Base-by-base conservation (phyloP, 2,113 vertebrate genomes). In the Hyperopisus bebe region DNA sequence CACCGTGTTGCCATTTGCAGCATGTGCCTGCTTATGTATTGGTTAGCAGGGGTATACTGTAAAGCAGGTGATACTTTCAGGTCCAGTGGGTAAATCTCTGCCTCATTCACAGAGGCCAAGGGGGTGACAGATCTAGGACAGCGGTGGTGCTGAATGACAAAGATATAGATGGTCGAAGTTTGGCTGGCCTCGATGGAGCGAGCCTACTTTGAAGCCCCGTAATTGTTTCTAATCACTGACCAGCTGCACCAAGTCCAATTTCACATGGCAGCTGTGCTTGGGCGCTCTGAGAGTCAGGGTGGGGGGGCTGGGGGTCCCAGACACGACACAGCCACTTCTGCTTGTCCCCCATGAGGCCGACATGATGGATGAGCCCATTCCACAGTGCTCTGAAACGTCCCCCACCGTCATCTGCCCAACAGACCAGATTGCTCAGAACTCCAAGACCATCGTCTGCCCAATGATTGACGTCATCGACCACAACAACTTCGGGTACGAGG, bases 381-480 rank as follows among this genome's bases (percentile, higher is more conserved):
- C 39, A 9, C 70, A 9, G 47, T 47, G 31, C 24, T 62, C 35
- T 66, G 55, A 62, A 50, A 42, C 9, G 3, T 42, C 55, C 88
- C 44, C 46, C 88, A 35, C 48, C 50, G 11, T 84, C 80, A 44
- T 89, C 51, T 46, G 4, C 44, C 21, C 47, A 96, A 94, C 95
- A 98, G 97, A 98, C 93, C 97, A 97, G 94, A 98, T 98, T 93
- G 97, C 97, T 84, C 96, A 97, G 93, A 97, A 97, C 95, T 95
- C 95, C 95, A 97, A 94, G 96, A 97, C 97, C 95, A 97, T 98
- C 93, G 97, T 97, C 92, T 98, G 97, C 91, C 97, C 97, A 89
- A 97, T 98, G 97, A 98, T 98, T 91, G 97, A 98, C 94, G 97
- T 98, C 95, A 98, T 98, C 92, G 97, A 98, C 97, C 97, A 98